Conservation (phyloP, 23 tunicate species). For the Ciona savignyi region DNA sequence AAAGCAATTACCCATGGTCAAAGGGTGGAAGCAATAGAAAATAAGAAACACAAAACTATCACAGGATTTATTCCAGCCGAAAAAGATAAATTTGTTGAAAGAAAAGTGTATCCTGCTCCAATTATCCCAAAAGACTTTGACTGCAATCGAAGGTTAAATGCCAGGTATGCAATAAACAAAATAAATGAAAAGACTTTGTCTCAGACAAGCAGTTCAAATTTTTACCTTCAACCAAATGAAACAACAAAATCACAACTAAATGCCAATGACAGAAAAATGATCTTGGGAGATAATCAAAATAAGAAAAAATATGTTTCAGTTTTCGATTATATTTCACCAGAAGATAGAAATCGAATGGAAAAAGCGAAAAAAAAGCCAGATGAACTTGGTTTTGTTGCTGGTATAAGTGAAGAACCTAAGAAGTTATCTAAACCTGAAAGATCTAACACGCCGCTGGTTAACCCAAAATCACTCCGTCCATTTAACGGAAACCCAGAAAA, state of each 20-base stretch:
- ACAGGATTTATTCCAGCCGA: constrained; percentile 37
- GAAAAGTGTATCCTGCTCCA: constrained; percentile 61
- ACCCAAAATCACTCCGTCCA: constrained; percentile 37
- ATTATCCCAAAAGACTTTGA: constrained; percentile 60
- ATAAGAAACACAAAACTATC: constrained; percentile 2
- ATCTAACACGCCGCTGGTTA: constrained; percentile 29
- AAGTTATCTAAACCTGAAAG: neutral
- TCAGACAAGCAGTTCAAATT: neutral
- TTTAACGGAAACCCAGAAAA: constrained; percentile 67
- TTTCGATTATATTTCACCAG: constrained; percentile 49
- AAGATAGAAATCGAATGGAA: constrained; percentile 47
- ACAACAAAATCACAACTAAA: neutral
- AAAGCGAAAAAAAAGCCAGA: constrained; percentile 36
- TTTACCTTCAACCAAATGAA: neutral
- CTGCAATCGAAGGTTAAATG: constrained; percentile 39
- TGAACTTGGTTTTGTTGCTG: constrained; percentile 22
- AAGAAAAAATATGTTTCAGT: constrained; percentile 27
- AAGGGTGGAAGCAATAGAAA: constrained; percentile 11
- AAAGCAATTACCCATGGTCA: constrained; percentile 32
- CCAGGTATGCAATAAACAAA: constrained; percentile 15
- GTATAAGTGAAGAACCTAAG: constrained; percentile 3
- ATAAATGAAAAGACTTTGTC: constrained; percentile 27
- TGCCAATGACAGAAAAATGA: constrained; percentile 11
- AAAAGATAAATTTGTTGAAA: neutral
- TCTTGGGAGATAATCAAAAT: neutral